These are phyloP conservation scores for Stichopus horrens DNA, from an alignment of 53 echinoderm and acorn worm genomes.

Conservation along the genomic window DNA sequence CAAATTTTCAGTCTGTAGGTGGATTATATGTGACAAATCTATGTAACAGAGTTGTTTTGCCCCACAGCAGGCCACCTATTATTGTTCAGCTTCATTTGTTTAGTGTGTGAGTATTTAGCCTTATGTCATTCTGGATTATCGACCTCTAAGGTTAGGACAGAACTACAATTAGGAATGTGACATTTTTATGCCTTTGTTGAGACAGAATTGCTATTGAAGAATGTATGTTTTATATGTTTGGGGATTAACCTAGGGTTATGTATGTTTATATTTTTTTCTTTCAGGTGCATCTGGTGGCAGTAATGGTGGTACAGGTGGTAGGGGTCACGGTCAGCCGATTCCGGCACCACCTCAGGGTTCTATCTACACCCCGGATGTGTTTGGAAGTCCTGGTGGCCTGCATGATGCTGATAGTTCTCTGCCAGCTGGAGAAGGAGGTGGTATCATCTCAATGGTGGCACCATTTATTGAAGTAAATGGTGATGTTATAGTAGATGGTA, in stretches of 20 bases:
- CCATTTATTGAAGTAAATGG: constrained; percentile 73
- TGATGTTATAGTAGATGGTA: constrained; percentile 59
- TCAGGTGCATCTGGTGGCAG: constrained; percentile 87
- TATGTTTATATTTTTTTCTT: background rate
- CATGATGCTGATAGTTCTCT: constrained; percentile 23
- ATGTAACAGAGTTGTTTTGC: too few species aligned
- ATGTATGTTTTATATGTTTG: too few species aligned
- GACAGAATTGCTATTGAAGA: too few species aligned
- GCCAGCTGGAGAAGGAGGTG: constrained; percentile 68
- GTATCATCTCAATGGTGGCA: constrained; percentile 63
- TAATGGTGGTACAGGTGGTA: constrained; percentile 85
- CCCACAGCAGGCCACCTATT: too few species aligned
- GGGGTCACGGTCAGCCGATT: constrained; percentile 60
- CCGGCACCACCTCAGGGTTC: constrained; percentile 73
- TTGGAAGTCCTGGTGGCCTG: constrained; percentile 81
- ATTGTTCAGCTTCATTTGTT: too few species aligned
- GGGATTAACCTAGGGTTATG: background rate
- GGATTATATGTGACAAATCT: too few species aligned
- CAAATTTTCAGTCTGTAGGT: too few species aligned
- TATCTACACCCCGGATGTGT: constrained; percentile 56
- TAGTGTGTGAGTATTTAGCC: too few species aligned
- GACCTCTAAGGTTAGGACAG: too few species aligned
- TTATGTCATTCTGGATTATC: too few species aligned
- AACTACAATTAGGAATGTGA: too few species aligned
- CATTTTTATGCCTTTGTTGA: too few species aligned